phyloP scores from a whole-genome alignment of 2,113 vertebrate genomes.

The Aldabrachelys gigantea region DNA sequence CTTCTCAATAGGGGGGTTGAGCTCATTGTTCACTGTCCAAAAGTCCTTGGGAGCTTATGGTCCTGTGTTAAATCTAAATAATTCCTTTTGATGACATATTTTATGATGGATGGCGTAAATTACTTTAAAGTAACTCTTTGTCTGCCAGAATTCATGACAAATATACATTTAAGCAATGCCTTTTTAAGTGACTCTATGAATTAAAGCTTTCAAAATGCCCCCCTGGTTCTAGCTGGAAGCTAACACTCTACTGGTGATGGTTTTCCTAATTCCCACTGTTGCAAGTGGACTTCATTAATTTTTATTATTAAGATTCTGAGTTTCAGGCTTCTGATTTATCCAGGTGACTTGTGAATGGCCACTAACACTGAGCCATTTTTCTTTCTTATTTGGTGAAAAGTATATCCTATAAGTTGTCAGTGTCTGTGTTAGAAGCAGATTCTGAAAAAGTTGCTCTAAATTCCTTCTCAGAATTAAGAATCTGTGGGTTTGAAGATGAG shows the following conservation, averaged over 20 bases:
- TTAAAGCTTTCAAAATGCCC: conserved; percentile 60
- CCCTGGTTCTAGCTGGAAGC: conserved; percentile 43
- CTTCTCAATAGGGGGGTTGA: conserved; percentile 29
- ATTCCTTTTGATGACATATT: conserved; percentile 66
- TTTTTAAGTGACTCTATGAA: conserved; percentile 70
- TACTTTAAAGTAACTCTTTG: conserved; percentile 74
- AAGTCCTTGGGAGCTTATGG: conserved; percentile 74
- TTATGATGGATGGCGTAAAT: conserved; percentile 71
- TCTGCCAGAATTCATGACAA: conserved; percentile 69
- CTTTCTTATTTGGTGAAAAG: conserved; percentile 68
- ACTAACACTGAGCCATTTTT: conserved; percentile 65
- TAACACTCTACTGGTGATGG: conserved; percentile 65
- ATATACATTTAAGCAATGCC: conserved; percentile 68
- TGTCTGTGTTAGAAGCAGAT: conserved; percentile 60
- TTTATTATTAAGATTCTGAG: conserved; percentile 69
- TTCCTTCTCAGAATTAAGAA: conserved; percentile 44
- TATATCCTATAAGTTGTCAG: conserved; percentile 55
- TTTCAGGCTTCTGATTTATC: conserved; percentile 73
- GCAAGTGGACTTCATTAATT: conserved; percentile 40
- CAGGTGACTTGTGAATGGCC: conserved; percentile 72
- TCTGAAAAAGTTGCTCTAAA: conserved; percentile 17
- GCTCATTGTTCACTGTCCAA: conserved; percentile 26
- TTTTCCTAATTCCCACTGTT: conserved; percentile 68
- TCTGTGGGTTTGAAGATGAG: conserved; percentile 11
- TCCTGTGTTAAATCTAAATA: conserved; percentile 58